phyloP scores from a whole-genome alignment of 2,113 vertebrate species.

The Panthera uncia region DNA sequence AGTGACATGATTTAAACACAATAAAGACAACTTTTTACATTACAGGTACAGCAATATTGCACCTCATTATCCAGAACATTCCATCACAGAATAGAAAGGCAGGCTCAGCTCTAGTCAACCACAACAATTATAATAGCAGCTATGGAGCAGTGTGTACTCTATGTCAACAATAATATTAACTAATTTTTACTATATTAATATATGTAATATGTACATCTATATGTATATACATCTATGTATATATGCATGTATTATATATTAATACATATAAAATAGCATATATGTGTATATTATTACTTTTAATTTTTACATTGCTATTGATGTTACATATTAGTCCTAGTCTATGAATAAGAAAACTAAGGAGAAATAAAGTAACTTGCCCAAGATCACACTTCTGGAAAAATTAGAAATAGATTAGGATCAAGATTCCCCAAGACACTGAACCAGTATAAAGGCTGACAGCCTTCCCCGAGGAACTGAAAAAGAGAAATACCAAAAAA shows the following conservation, averaged over 20 bases:
- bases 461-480: background rate
- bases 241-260: background rate
- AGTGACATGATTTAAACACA: background rate
- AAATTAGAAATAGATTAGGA: background rate
- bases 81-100: background rate
- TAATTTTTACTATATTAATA: background rate
- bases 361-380: background rate
- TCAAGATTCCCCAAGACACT: background rate
- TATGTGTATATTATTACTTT: background rate
- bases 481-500: background rate
- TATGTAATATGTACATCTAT: background rate
- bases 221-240: background rate
- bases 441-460: background rate
- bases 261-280: background rate
- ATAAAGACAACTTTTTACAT: background rate
- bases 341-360: background rate
- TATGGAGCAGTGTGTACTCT: background rate
- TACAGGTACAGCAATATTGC: background rate
- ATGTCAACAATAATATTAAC: background rate
- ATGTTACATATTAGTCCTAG: background rate
- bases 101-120: background rate
- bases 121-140: background rate
- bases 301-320: background rate
- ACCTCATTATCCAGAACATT: background rate
- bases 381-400: background rate